phyloP scores from a whole-genome alignment of 2,888 invertebrate genomes.

The Shargacucullia verbasci region DNA sequence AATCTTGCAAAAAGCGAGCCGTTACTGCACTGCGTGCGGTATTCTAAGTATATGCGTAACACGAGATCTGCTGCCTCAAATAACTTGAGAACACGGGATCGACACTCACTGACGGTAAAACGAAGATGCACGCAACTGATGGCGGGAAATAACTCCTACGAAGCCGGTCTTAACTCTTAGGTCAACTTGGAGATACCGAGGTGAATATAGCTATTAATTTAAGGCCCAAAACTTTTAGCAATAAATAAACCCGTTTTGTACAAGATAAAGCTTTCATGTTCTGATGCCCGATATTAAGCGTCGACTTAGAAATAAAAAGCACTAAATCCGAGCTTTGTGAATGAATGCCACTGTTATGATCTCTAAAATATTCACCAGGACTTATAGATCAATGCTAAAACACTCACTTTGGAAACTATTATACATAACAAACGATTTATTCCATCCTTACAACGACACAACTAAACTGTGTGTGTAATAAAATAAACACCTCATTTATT shows the following conservation, averaged over 20 bases:
- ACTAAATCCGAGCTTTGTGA: conserved; percentile 2
- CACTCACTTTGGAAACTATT: too few relatives aligned
- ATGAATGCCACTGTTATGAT: conserved; percentile 16
- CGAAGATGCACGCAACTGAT: conserved; percentile 3
- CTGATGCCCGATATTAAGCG: not conserved
- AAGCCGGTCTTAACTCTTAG: not conserved
- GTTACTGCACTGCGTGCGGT: conserved; percentile 1
- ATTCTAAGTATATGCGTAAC: not conserved
- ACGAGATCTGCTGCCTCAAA: not conserved
- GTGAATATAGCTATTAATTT: conserved; percentile 1
- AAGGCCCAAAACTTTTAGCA: conserved; percentile 11
- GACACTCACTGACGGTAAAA: not conserved
- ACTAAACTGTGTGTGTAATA: too few relatives aligned
- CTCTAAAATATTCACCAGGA: conserved; percentile 38
- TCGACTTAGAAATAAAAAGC: conserved; percentile 1
- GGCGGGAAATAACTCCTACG: not conserved
- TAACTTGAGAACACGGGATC: not conserved
- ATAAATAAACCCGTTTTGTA: conserved; percentile 12
- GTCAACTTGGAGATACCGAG: conserved; percentile 3
- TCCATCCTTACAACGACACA: not conserved
- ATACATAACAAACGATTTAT: not conserved
- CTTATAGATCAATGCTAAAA: too few relatives aligned
- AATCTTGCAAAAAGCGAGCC: conserved; percentile 8
- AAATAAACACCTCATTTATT: too few relatives aligned
- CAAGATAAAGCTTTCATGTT: conserved; percentile 6